Evolutionary conservation across 2,888 invertebrate species (phyloP).

Genomic region (Mythimna loreyi): DNA sequence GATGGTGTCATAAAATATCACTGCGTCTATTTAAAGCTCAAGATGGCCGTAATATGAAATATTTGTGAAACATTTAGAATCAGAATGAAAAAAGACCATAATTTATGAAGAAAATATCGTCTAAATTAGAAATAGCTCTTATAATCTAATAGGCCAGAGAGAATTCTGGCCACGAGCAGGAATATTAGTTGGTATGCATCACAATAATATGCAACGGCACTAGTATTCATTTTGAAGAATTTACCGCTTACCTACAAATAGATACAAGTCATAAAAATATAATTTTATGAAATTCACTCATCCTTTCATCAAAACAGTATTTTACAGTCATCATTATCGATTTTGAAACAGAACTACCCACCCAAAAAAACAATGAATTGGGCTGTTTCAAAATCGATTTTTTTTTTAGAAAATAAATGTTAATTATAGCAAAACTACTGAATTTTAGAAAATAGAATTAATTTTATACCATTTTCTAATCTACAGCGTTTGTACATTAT

Average conservation of each 20-base stretch:
- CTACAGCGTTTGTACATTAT: slow-evolving; percentile 62
- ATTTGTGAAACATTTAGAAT: slow-evolving; percentile 20
- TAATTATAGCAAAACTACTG: slow-evolving; percentile 28
- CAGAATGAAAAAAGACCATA: slow-evolving; percentile 26
- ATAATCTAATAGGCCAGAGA: slow-evolving; percentile 18
- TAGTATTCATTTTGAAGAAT: slow-evolving; percentile 17
- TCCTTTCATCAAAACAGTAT: slow-evolving; percentile 17
- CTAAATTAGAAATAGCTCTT: slow-evolving; percentile 40
- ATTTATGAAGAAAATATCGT: slow-evolving; percentile 29
- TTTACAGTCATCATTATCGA: slow-evolving; percentile 34
- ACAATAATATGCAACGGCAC: neutral
- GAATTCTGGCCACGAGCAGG: slow-evolving; percentile 16
- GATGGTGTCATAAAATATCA: slow-evolving; percentile 36
- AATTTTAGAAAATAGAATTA: slow-evolving; percentile 56
- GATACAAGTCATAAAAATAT: slow-evolving; percentile 4
- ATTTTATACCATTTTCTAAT: slow-evolving; percentile 52
- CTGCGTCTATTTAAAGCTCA: slow-evolving; percentile 81
- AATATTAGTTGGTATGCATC: slow-evolving; percentile 17
- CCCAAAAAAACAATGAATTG: slow-evolving; percentile 8
- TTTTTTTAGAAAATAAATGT: slow-evolving; percentile 6
- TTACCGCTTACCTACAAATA: slow-evolving; percentile 3
- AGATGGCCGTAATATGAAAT: slow-evolving; percentile 75
- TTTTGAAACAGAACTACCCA: slow-evolving; percentile 10
- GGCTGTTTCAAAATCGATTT: slow-evolving; percentile 11
- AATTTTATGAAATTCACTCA: slow-evolving; percentile 10